Evolutionary conservation across 2,113 vertebrate genomes (phyloP).

Genomic region (Brachyhypopomus occidentalis): DNA sequence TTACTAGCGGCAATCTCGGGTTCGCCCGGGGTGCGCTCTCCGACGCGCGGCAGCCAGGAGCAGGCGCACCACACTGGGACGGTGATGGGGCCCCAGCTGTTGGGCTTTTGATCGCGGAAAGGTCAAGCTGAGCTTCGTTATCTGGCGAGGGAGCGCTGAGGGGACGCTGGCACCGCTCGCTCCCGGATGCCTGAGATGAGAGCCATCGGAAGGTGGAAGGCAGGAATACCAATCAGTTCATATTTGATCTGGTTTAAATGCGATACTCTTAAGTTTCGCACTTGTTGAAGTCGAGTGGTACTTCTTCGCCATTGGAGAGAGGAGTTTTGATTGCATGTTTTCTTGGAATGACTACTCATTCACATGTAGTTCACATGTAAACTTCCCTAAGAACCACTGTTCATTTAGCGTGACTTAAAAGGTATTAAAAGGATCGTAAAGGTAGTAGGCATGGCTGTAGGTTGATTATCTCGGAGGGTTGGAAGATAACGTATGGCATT

Average conservation of each 20-base stretch:
- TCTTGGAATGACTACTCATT: slow-evolving; percentile 7
- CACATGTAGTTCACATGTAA: slow-evolving; percentile 11
- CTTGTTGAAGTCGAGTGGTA: slow-evolving; percentile 22
- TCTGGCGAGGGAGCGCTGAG: slow-evolving; percentile 25
- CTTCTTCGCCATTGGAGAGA: slow-evolving; percentile 39
- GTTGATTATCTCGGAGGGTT: slow-evolving; percentile 10
- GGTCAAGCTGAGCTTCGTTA: slow-evolving; percentile 59
- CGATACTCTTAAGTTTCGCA: not conserved
- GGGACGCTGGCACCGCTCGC: slow-evolving; percentile 31
- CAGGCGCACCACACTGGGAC: slow-evolving; percentile 52
- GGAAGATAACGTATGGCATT: not conserved
- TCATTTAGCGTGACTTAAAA: not conserved
- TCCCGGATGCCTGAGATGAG: slow-evolving; percentile 41
- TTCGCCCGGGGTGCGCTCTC: slow-evolving; percentile 53
- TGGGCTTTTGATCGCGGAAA: slow-evolving; percentile 60
- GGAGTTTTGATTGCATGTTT: slow-evolving; percentile 22
- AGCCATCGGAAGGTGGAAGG: slow-evolving; percentile 20
- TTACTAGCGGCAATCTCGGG: not conserved
- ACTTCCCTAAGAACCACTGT: not conserved
- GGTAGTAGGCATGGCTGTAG: not conserved
- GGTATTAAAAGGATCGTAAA: slow-evolving; percentile 27
- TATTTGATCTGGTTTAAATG: slow-evolving; percentile 35
- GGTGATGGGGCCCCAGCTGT: slow-evolving; percentile 54
- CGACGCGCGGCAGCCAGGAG: slow-evolving; percentile 34
- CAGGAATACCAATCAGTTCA: slow-evolving; percentile 50